Evolutionary conservation across 2,888 invertebrate genomes (phyloP).

Genomic region (Apocheima hispidaria): DNA sequence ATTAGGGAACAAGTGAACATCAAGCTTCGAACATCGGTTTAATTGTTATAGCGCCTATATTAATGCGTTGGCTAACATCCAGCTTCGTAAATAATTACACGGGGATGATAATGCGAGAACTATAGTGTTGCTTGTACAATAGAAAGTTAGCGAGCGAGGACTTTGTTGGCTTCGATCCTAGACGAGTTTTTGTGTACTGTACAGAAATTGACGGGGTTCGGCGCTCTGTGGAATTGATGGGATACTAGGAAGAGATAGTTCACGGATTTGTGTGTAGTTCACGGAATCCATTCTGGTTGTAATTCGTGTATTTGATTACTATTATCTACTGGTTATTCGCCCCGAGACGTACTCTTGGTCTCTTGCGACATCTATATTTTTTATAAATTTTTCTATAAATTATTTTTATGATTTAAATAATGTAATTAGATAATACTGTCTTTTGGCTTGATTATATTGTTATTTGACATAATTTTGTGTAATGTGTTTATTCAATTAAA

Average conservation of each 20-base stretch:
- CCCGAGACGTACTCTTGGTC: too few relatives aligned
- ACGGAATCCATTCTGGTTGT: neutral
- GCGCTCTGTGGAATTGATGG: conserved; percentile 4
- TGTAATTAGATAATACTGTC: too few relatives aligned
- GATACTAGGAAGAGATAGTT: neutral
- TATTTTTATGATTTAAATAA: too few relatives aligned
- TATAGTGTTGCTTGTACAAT: conserved; percentile 12
- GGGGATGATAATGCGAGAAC: conserved; percentile 3
- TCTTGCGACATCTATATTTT: too few relatives aligned
- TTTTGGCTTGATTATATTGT: too few relatives aligned
- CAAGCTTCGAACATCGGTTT: conserved; percentile 47
- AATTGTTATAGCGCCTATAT: conserved; percentile 52
- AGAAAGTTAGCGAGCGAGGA: conserved; percentile 1
- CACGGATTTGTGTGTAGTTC: neutral
- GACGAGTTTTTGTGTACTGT: conserved; percentile 4
- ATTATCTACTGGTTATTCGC: too few relatives aligned
- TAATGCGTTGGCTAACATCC: conserved; percentile 56
- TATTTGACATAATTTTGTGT: too few relatives aligned
- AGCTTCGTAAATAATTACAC: conserved; percentile 49
- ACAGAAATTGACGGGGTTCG: neutral
- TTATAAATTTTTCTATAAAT: too few relatives aligned
- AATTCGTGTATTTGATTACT: neutral
- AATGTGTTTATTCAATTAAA: too few relatives aligned
- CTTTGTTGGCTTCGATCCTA: conserved; percentile 6
- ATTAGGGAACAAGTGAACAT: conserved; percentile 53